These are phyloP conservation scores for Thymelicus lineola DNA, from an alignment of 2,888 invertebrate genomes.

Conservation along the genomic window DNA sequence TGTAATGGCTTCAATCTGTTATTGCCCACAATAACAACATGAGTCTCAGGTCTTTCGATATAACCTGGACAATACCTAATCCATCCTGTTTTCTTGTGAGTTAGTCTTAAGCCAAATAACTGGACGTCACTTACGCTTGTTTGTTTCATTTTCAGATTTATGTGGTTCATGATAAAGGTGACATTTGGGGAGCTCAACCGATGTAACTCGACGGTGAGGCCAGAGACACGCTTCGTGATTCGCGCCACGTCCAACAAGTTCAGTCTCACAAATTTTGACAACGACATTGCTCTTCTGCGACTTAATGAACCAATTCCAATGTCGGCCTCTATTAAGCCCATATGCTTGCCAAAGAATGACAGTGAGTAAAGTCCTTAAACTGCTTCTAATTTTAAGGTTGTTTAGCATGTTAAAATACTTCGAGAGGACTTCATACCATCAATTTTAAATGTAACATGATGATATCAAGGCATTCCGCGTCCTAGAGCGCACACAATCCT, in stretches of 20 bases:
- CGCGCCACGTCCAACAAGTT: slow-evolving; percentile 92
- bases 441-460: too few relatives aligned
- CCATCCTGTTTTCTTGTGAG: too few relatives aligned
- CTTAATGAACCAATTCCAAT: slow-evolving; percentile 93
- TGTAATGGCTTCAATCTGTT: too few relatives aligned
- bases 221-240: slow-evolving; percentile 92
- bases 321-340: slow-evolving; percentile 91
- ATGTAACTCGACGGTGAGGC: slow-evolving; percentile 89
- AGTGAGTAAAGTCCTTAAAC: slow-evolving; percentile 70
- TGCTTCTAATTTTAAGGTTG: too few relatives aligned
- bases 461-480: too few relatives aligned
- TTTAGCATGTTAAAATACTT: too few relatives aligned
- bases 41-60: too few relatives aligned
- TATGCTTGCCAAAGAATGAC: slow-evolving; percentile 88
- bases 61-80: too few relatives aligned
- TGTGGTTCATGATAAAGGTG: slow-evolving; percentile 97
- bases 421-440: too few relatives aligned
- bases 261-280: slow-evolving; percentile 94
- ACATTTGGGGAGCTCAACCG: slow-evolving; percentile 95
- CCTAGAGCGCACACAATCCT: too few relatives aligned
- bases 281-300: slow-evolving; percentile 93
- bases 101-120: too few relatives aligned
- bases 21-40: too few relatives aligned
- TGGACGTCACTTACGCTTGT: background rate
- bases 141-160: slow-evolving; percentile 86